Evolutionary conservation across 2,888 invertebrate species (phyloP), one percentile per base, ranked within the genome.

Genomic region (Tinea semifulvella): DNA sequence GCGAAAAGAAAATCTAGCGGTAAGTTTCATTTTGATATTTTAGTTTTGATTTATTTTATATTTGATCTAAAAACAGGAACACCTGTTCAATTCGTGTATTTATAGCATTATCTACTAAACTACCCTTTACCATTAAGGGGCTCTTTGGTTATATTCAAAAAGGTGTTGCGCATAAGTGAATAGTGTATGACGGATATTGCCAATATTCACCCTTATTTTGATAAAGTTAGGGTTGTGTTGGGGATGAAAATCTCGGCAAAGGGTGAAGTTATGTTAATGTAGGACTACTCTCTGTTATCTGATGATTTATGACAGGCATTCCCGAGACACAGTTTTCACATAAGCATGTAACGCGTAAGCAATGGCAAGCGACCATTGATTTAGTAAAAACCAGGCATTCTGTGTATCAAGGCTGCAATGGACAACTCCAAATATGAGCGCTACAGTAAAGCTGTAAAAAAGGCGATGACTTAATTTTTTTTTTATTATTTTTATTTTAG

Each of bases 21-120:
- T 36, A 70, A 71, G 61, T 66, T 64, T 53, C 59, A 62, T 54
- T 65, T 65, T 49, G 57, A 73, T 77, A 55, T 73, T 75, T 69
- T 6, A n/a, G 11, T 2, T 3, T 26, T 26, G 11, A 6, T 26
- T 3, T 26, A 26, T 26, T 26, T n/a, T 22, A 7, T 22, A 22
- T 22, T 22, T 7, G 22, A 22, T 22, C 8, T 7, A 22, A 22
- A 7, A 22, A 22, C 8, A 7, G 8, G 8, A 7, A 7, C 8
- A 22, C 8, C 5, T 8, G 22, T 22, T 22, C 8, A 22, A 22
- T 22, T 22, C 8, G 22, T 22, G 8, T 8, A 22, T 7, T 22
- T 22, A 7, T 8, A 7, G 22, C 22, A 22, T 8, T 22, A 8
- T 22, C 8, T 22, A 22, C 5, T 22, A 27, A 27, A 14, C 2